A percentile compares a stretch with the other conserved stretches of the same genome.
Evolutionary conservation across 2,888 invertebrate genomes (phyloP).

Genomic region (Malthinus seriepunctatus): DNA sequence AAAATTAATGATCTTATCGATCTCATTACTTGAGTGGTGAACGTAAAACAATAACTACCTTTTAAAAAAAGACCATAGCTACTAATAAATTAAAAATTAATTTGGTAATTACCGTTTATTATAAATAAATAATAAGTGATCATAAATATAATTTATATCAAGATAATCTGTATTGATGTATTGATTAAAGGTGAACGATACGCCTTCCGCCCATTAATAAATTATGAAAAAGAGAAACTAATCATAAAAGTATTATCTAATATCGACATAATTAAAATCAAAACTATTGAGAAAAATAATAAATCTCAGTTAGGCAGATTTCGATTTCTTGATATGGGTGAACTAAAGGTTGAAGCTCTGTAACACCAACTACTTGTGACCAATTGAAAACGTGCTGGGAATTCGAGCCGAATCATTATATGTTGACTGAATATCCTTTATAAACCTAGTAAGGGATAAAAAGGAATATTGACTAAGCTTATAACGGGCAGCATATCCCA

Average conservation of each 20-base stretch:
- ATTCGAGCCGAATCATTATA: conserved; percentile 24
- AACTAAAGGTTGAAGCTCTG: conserved; percentile 21
- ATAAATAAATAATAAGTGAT: too few species aligned
- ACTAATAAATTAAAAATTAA: too few species aligned
- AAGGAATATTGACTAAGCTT: conserved; percentile 9
- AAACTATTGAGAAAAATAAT: conserved; percentile 13
- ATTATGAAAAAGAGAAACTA: too few species aligned
- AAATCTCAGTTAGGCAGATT: conserved; percentile 19
- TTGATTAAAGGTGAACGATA: too few species aligned
- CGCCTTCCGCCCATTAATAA: too few species aligned
- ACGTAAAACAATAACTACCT: too few species aligned
- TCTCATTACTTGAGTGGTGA: too few species aligned
- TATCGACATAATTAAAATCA: conserved; percentile 3
- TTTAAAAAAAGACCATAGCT: too few species aligned
- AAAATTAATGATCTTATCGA: too few species aligned
- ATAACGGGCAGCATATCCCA: background rate
- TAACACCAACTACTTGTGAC: conserved; percentile 29
- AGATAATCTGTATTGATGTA: too few species aligned
- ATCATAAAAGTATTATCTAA: background rate
- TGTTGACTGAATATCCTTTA: conserved; percentile 27
- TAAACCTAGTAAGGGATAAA: conserved; percentile 14
- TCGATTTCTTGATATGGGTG: conserved; percentile 22
- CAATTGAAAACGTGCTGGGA: conserved; percentile 30
- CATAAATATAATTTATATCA: too few species aligned
- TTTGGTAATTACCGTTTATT: too few species aligned